Conservation (phyloP, 2,797 vertebrate species). For the Oreortyx pictus region DNA sequence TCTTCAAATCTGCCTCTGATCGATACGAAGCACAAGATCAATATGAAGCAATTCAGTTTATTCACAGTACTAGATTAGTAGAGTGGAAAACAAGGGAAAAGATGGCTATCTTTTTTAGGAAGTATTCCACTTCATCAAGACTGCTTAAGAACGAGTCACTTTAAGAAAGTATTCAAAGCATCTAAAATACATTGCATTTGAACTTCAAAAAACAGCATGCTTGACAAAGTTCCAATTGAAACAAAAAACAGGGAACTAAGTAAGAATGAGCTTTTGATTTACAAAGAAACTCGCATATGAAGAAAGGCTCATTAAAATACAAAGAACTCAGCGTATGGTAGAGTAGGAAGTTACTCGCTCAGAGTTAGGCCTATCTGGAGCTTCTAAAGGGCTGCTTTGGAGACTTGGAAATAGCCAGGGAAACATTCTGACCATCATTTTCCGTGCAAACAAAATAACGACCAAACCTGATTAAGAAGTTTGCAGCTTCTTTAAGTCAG, state of each 20-base stretch:
- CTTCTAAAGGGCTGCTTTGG: background rate
- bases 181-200: background rate
- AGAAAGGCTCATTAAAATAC: background rate
- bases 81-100: background rate
- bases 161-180: background rate
- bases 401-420: background rate
- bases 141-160: background rate
- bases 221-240: background rate
- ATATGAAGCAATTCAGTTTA: background rate
- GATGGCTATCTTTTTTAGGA: background rate
- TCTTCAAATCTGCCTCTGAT: background rate
- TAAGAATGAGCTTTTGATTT: background rate
- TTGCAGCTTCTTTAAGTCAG: background rate
- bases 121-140: background rate
- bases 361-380: background rate
- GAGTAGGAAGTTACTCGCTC: background rate
- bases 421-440: background rate
- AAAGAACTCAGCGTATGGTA: fast-evolving
- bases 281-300: background rate
- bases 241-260: background rate
- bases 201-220: background rate
- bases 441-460: background rate
- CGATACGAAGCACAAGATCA: background rate
- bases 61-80: background rate
- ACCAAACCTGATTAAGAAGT: background rate